Evolutionary conservation across 1,140 invertebrate species (phyloP).

Genomic region (Achatina immaculata): DNA sequence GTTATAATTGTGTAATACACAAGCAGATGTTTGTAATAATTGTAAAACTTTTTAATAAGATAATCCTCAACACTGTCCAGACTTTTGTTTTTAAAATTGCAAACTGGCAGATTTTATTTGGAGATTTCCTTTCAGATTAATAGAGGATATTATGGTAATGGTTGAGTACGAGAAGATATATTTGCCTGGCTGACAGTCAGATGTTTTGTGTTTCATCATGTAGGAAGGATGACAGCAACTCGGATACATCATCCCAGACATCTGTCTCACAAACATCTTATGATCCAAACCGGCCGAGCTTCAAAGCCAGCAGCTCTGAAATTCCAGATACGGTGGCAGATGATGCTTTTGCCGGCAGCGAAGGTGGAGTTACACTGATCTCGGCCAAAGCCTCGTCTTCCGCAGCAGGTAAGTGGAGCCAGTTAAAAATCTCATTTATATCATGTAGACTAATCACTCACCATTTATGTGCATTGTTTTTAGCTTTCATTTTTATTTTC

Average conservation of each 20-base stretch:
- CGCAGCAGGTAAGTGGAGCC: conserved; percentile 35
- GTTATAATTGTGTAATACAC: too few relatives aligned
- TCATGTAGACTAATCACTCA: background rate
- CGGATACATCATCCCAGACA: conserved; percentile 60
- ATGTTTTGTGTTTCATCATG: too few relatives aligned
- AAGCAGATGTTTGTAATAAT: too few relatives aligned
- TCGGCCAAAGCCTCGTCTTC: conserved; percentile 40
- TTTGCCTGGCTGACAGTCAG: too few relatives aligned
- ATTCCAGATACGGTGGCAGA: conserved; percentile 58
- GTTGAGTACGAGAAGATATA: too few relatives aligned
- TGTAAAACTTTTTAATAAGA: too few relatives aligned
- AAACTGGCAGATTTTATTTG: too few relatives aligned
- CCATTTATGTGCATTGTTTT: too few relatives aligned
- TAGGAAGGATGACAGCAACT: conserved; percentile 48
- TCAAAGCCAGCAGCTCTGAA: conserved; percentile 60
- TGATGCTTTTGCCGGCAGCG: conserved; percentile 41
- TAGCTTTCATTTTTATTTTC: conserved; percentile 14
- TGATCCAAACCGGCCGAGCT: conserved; percentile 61
- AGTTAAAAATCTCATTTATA: background rate
- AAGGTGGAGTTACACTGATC: conserved; percentile 38
- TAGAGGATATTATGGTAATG: too few relatives aligned
- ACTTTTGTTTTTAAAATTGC: too few relatives aligned
- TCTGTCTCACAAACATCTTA: conserved; percentile 67
- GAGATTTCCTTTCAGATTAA: too few relatives aligned
- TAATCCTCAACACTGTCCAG: too few relatives aligned